Conservation (phyloP, 2,797 vertebrate genomes). For the Alosa sapidissima region DNA sequence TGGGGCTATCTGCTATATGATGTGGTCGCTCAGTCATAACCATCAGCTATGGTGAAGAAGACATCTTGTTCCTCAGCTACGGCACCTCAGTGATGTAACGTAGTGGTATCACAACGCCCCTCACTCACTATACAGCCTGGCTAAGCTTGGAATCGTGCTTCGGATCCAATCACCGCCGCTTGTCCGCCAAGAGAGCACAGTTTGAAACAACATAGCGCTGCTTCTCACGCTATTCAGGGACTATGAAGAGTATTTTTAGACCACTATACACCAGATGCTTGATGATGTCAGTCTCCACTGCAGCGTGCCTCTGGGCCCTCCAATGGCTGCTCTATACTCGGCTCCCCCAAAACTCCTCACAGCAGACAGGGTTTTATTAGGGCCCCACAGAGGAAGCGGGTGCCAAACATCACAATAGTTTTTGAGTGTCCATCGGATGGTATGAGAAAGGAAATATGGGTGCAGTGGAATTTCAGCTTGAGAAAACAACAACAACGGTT, state of each 20-base stretch:
- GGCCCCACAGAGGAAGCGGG: neutral
- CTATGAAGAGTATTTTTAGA: neutral
- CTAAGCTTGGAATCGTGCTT: neutral
- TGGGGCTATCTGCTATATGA: neutral
- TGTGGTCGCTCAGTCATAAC: neutral
- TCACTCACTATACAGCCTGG: neutral
- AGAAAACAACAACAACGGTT: neutral
- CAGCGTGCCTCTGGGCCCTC: neutral
- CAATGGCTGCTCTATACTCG: neutral
- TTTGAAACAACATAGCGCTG: constrained; percentile 14
- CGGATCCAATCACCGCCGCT: neutral
- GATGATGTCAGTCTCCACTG: constrained; percentile 15
- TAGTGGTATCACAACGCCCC: neutral
- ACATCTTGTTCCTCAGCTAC: neutral
- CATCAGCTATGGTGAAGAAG: neutral
- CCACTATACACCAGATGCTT: constrained; percentile 11
- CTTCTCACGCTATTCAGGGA: constrained; percentile 21
- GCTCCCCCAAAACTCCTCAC: neutral
- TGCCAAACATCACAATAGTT: constrained; percentile 6
- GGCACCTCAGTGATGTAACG: neutral
- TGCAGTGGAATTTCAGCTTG: neutral
- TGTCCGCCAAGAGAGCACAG: neutral
- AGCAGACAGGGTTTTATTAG: neutral
- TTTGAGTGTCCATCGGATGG: neutral
- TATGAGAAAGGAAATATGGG: constrained; percentile 1